A percentile compares a stretch with the other conserved stretches of the same genome.
Evolutionary conservation across 2,797 vertebrate genomes (phyloP).

Genomic region (Tragelaphus oryx): DNA sequence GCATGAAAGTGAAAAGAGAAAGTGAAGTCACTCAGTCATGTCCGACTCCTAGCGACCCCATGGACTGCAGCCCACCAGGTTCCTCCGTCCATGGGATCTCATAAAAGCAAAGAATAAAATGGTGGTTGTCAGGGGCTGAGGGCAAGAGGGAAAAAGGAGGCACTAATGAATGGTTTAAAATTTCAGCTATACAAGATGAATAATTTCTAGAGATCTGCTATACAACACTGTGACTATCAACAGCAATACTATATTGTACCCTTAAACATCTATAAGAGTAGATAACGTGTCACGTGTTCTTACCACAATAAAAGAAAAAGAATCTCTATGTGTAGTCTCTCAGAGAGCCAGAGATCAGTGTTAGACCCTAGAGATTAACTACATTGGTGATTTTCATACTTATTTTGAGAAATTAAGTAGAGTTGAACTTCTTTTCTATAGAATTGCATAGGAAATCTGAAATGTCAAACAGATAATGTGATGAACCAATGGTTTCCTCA

Average conservation of each 20-base stretch:
- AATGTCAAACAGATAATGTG: neutral
- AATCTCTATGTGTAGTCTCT: neutral
- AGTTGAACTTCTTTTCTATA: neutral
- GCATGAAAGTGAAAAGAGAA: too few species aligned
- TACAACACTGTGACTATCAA: neutral
- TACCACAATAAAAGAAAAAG: neutral
- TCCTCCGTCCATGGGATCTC: too few species aligned
- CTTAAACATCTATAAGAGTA: neutral
- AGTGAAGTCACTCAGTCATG: too few species aligned
- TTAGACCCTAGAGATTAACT: neutral
- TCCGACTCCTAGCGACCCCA: too few species aligned
- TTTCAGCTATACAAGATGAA: neutral
- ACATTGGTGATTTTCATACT: neutral
- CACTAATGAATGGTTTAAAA: neutral
- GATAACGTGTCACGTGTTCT: neutral
- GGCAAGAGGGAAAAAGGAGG: neutral
- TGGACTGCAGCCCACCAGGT: too few species aligned
- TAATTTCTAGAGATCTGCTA: neutral
- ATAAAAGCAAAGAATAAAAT: neutral
- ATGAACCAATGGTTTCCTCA: neutral
- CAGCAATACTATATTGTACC: neutral
- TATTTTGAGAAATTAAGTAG: neutral
- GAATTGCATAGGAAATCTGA: neutral
- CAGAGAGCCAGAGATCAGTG: neutral
- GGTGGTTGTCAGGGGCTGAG: neutral